Percentiles rank a stretch among this genome's conserved stretches.
These are phyloP conservation scores for Zoroaster sp. DNA, from an alignment of 53 echinoderm and acorn worm species.

Conservation along the genomic window DNA sequence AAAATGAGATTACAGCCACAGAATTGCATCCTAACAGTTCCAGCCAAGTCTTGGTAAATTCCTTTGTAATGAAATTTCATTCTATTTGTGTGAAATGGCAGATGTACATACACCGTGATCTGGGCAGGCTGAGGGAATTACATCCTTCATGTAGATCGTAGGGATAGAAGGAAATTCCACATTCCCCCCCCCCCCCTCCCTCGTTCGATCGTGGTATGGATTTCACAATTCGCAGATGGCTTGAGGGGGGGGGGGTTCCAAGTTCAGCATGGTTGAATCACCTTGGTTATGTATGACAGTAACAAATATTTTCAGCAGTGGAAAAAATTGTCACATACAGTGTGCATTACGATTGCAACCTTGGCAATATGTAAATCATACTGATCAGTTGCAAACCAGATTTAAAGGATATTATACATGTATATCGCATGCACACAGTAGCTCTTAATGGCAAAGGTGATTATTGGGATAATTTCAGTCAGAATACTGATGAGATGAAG, in stretches of 20 bases:
- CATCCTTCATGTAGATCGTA: neutral
- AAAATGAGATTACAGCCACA: slow-evolving; percentile 6
- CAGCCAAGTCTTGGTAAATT: neutral
- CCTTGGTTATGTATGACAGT: neutral
- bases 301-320: neutral
- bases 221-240: neutral
- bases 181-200: neutral
- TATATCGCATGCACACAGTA: neutral
- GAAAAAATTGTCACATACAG: neutral
- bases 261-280: neutral
- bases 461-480: neutral
- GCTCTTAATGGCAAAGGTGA: neutral
- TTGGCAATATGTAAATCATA: neutral
- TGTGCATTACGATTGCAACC: neutral
- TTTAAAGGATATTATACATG: too few species aligned
- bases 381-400: neutral
- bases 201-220: neutral
- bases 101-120: neutral
- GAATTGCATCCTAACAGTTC: slow-evolving; percentile 30
- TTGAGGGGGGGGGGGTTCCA: neutral
- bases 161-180: neutral
- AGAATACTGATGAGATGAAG: too few species aligned
- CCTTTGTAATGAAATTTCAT: slow-evolving; percentile 25
- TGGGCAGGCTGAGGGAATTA: neutral
- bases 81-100: slow-evolving; percentile 17